These are phyloP conservation scores for Ditula angustiorana DNA, from an alignment of 2,888 invertebrate species.

Conservation along the genomic window DNA sequence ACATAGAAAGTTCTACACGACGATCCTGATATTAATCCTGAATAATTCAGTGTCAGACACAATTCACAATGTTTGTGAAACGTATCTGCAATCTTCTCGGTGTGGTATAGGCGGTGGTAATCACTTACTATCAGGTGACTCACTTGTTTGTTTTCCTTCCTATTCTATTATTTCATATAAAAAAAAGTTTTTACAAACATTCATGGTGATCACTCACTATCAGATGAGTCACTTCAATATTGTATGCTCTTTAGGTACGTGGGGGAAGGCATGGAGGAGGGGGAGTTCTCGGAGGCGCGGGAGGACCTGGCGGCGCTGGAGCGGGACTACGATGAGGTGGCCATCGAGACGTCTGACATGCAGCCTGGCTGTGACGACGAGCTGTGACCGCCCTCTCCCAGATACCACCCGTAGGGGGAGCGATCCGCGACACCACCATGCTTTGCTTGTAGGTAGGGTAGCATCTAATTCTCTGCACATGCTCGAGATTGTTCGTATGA, in stretches of 20 bases:
- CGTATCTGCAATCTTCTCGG: no score
- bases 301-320: slow-evolving; percentile 91
- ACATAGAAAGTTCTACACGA: no score
- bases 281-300: slow-evolving; percentile 92
- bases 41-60: no score
- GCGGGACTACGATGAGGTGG: slow-evolving; percentile 91
- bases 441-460: neutral
- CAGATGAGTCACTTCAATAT: neutral
- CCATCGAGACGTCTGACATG: slow-evolving; percentile 85
- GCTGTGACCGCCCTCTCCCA: slow-evolving; percentile 53
- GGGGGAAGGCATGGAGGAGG: slow-evolving; percentile 93
- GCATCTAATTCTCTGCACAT: neutral
- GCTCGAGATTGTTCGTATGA: neutral
- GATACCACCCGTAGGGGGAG: neutral
- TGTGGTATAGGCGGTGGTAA: no score
- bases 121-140: no score
- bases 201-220: no score
- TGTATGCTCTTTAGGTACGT: slow-evolving; percentile 87
- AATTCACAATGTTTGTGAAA: no score
- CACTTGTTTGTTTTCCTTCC: no score
- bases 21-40: no score
- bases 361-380: slow-evolving; percentile 74
- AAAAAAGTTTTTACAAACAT: no score
- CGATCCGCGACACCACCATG: neutral
- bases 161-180: no score